Base-by-base conservation (phyloP, 2,113 vertebrate genomes). In the Peromyscus californicus region DNA sequence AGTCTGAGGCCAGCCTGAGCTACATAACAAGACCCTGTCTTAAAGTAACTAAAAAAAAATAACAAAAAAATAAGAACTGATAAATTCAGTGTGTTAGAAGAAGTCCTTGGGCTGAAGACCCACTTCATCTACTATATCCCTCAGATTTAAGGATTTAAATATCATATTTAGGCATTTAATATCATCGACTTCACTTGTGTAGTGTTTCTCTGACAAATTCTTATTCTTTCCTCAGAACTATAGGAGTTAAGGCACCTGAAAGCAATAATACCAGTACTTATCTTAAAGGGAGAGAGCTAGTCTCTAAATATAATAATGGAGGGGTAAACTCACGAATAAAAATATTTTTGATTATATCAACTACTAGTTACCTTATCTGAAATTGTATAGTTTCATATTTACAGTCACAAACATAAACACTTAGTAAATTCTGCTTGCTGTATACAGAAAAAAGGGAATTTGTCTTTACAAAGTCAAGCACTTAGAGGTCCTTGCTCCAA, bases 291-390 rank as follows among this genome's bases (percentile, higher is more conserved):
- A 76, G 2, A 89, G 31, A 96, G 80, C 24, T 86, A 13, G 79
- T 96, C 48, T 96, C 76, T 84, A 95, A 98, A 67, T 29, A 90
- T 84, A 29, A 54, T 90, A 84, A 95, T 13, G 85, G 36, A 94
- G 21, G 22, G 84, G 0, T 63, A 17, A 31, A 91, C 59, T 92
- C 82, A 83, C 75, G 36, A 79, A 33, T 82, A 88, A 92, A 65
- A 86, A 42, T 83, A 85, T 42, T 59, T 79, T 31, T 94, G 16
- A 84, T 88, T 76, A 69, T 57, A 79, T 74, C 79, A 92, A 93
- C 5, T 48, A 83, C 13, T 76, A 92, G 70, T 39, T 84, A 89
- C 79, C 29, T 36, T 92, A 89, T 65, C 80, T 75, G 7, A 94
- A 92, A 17, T 84, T 90, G 36, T 87, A 63, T 16, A 90, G 7